Evolutionary conservation across 2,888 invertebrate genomes (phyloP), one percentile per base, ranked within the genome.

Genomic region (Morpho deidamia): DNA sequence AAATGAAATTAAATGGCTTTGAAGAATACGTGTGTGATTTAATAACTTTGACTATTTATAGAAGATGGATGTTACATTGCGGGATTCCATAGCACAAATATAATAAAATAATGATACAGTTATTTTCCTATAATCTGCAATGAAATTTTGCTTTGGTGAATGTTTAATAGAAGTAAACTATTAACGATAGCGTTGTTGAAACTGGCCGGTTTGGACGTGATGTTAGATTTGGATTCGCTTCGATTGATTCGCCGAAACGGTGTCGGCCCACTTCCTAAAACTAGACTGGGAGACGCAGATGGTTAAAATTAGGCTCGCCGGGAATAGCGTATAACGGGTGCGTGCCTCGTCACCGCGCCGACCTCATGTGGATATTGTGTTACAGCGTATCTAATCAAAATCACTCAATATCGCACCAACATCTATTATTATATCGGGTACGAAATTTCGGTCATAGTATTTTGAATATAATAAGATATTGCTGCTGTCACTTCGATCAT

Each of bases 261-360:
- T 69, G 72, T 63, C 84, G 86, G 83, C 86, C 83, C 83, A 87
- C 86, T 86, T 89, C 87, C 87, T 86, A 86, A 85, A 84, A 80
- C 86, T 81, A 83, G 82, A 79, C 82, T 80, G 81, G 72, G 85
- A 85, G 83, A 87, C 88, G 85, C 84, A 86, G 76, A 87, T 88
- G 88, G 89, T 85, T 89, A 88, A 88, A 89, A 89, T 89, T 88
- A 89, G 89, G 78, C 75, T 75, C 76, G 79, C 86, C 86, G 70
- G 83, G 81, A 89, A 88, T 87, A 88, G 87, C 80, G 81, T 83
- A 81, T 86, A 86, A 83, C 77, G 76, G 72, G 77, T 67, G 74
- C 81, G 75, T 72, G 80, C 75, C 78, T 75, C 81, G 79, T 77
- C 76, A 76, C 78, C 74, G 76, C 70, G 66, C 68, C 72, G 72